Percentiles rank a stretch among this genome's conserved stretches.
Conservation (phyloP, 1,140 invertebrate genomes). For the Conus ventricosus region DNA sequence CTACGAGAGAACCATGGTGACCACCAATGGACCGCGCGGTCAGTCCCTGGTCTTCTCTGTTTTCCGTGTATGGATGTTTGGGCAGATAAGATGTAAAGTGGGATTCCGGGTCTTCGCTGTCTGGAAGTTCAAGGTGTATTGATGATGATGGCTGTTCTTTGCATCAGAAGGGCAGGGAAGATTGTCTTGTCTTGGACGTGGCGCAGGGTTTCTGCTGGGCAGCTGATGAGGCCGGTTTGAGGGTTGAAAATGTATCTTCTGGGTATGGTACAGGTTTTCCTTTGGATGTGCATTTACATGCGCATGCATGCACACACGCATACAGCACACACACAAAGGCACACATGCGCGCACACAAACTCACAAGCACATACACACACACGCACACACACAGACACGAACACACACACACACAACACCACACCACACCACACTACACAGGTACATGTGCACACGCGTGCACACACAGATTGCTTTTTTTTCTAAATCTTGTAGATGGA, state of each 20-base stretch:
- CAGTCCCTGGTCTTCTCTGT: neutral
- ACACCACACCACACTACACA: neutral
- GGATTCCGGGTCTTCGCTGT: too few relatives aligned
- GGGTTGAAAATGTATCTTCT: too few relatives aligned
- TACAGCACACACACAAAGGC: slow-evolving; percentile 4
- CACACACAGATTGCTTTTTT: neutral
- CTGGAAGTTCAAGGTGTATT: too few relatives aligned
- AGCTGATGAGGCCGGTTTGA: too few relatives aligned
- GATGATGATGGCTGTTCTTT: too few relatives aligned
- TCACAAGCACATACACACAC: neutral
- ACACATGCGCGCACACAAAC: neutral
- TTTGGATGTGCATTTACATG: slow-evolving; percentile 37
- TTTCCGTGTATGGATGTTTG: neutral
- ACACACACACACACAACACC: neutral
- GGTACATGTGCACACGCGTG: neutral
- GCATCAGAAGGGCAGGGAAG: too few relatives aligned
- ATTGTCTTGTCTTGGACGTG: too few relatives aligned
- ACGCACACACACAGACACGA: neutral
- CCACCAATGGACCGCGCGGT: slow-evolving; percentile 57
- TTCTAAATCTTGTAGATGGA: too few relatives aligned
- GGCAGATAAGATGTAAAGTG: too few relatives aligned
- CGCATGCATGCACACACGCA: neutral
- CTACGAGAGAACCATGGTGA: slow-evolving; percentile 92
- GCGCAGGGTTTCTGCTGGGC: too few relatives aligned
- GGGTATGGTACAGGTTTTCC: too few relatives aligned